Evolutionary conservation across 2,888 invertebrate genomes (phyloP).

Genomic region (Ichneumoninae sp.): DNA sequence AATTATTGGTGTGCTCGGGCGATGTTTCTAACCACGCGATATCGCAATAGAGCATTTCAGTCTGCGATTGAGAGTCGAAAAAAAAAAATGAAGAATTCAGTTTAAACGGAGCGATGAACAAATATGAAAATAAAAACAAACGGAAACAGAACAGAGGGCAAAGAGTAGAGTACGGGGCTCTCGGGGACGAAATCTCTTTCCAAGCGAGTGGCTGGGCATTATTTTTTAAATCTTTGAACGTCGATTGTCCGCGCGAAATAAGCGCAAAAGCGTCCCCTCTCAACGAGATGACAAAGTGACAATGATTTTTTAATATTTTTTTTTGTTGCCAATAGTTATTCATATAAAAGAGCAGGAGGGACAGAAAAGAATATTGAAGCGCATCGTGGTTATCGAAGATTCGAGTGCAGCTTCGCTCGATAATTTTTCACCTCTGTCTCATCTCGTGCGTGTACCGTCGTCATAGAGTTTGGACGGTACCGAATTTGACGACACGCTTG

Average conservation of each 20-base stretch:
- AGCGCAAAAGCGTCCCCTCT: neutral
- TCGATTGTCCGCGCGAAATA: neutral
- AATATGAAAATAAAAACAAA: conserved; percentile 11
- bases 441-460: conserved; percentile 34
- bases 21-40: neutral
- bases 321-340: neutral
- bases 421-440: neutral
- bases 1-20: neutral
- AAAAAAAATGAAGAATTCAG: conserved; percentile 22
- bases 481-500: conserved; percentile 28
- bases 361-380: conserved; percentile 70
- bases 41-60: neutral
- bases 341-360: neutral
- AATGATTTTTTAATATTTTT: neutral
- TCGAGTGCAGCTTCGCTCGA: neutral
- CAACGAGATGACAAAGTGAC: neutral
- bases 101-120: conserved; percentile 12
- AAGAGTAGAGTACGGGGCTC: neutral
- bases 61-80: conserved; percentile 38
- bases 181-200: conserved; percentile 26
- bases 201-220: conserved; percentile 47
- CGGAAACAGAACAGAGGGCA: neutral
- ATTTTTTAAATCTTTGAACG: neutral
- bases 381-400: conserved; percentile 49
- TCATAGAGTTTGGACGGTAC: conserved; percentile 45